phyloP scores from a whole-genome alignment of 2,888 invertebrate genomes.

The Schizaphis graminum region DNA sequence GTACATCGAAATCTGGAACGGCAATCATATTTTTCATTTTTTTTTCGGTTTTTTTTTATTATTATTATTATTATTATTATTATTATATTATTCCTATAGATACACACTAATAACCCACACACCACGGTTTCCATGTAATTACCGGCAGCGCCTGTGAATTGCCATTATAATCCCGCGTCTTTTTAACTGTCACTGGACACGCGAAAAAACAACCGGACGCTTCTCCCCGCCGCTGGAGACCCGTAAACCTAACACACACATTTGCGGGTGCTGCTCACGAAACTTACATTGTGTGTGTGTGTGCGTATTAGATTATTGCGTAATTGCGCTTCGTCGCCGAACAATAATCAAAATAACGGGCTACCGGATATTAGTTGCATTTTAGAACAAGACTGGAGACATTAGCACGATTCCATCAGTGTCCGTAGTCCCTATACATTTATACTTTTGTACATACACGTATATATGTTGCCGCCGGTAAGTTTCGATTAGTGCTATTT shows the following conservation, averaged over 20 bases:
- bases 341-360: conserved; percentile 55
- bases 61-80: conserved; percentile 18
- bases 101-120: conserved; percentile 42
- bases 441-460: background rate
- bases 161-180: conserved; percentile 51
- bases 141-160: conserved; percentile 64
- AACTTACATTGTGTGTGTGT: background rate
- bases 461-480: background rate
- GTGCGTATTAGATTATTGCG: conserved; percentile 9
- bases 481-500: background rate
- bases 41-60: background rate
- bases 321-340: conserved; percentile 19
- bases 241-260: background rate
- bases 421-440: background rate
- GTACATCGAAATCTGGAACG: conserved; percentile 50
- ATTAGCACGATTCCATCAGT: background rate
- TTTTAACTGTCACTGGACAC: conserved; percentile 65
- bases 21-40: conserved; percentile 49
- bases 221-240: background rate
- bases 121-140: conserved; percentile 53
- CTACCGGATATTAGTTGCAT: conserved; percentile 57
- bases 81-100: background rate
- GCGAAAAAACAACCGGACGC: conserved; percentile 64
- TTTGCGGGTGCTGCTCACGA: background rate
- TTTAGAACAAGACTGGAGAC: background rate